These are phyloP conservation scores for Athrips mouffetella DNA, from an alignment of 2,888 invertebrate species.

Conservation along the genomic window DNA sequence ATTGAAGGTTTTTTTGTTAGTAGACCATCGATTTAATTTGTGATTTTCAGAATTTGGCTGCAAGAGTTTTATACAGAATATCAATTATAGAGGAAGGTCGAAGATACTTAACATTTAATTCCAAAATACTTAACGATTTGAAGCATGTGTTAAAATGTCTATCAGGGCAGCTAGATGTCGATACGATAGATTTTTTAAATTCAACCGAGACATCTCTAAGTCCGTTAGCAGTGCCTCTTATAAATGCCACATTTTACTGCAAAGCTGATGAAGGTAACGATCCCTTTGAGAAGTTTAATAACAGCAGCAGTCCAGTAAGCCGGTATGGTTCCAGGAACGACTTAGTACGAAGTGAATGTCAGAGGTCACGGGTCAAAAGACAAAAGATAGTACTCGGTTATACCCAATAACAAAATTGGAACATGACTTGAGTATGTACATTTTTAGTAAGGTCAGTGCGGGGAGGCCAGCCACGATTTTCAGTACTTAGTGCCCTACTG, in stretches of 20 bases:
- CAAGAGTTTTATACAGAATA: slow-evolving; percentile 48
- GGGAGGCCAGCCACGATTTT: too few relatives aligned
- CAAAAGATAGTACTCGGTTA: slow-evolving; percentile 39
- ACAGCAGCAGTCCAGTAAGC: too few relatives aligned
- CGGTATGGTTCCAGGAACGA: too few relatives aligned
- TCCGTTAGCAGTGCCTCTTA: slow-evolving; percentile 39
- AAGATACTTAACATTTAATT: slow-evolving; percentile 58
- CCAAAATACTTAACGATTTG: slow-evolving; percentile 58
- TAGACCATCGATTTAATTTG: too few relatives aligned
- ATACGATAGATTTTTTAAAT: slow-evolving; percentile 45
- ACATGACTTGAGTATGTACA: slow-evolving; percentile 14
- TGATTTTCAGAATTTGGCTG: slow-evolving; percentile 55
- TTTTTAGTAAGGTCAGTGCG: not conserved
- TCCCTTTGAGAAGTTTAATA: too few relatives aligned
- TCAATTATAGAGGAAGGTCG: slow-evolving; percentile 59
- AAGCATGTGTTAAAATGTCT: slow-evolving; percentile 52
- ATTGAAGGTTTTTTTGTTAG: too few relatives aligned
- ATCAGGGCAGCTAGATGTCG: slow-evolving; percentile 37
- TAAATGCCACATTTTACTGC: slow-evolving; percentile 39
- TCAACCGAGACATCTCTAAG: slow-evolving; percentile 44
- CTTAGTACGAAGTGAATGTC: too few relatives aligned
- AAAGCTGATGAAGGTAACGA: slow-evolving; percentile 40
- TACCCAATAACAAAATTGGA: slow-evolving; percentile 30
- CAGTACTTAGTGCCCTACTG: too few relatives aligned
- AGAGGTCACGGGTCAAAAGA: too few relatives aligned